Evolutionary conservation across 2,888 invertebrate species (phyloP).

Genomic region (Eristalis tenax): DNA sequence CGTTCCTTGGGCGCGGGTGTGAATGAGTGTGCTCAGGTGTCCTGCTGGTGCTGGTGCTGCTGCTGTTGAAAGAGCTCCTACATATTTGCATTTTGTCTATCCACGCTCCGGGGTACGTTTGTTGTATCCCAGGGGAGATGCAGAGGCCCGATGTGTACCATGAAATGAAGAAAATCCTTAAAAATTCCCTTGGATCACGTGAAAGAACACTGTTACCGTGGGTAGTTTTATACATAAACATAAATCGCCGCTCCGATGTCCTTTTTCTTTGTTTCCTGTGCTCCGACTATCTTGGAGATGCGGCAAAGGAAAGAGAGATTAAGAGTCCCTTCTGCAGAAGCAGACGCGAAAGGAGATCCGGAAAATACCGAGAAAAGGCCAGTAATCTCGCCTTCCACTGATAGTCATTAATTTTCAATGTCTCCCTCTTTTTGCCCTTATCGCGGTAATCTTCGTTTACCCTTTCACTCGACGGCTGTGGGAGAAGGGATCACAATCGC

Average conservation of each 20-base stretch:
- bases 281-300: slow-evolving; percentile 25
- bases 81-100: slow-evolving; percentile 10
- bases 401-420: slow-evolving; percentile 59
- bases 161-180: slow-evolving; percentile 51
- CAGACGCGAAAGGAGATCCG: neutral
- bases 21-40: slow-evolving; percentile 27
- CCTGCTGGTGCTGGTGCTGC: no score
- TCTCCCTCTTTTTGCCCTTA: slow-evolving; percentile 33
- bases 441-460: slow-evolving; percentile 31
- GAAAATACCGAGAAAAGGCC: slow-evolving; percentile 40
- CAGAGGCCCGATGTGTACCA: neutral
- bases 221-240: slow-evolving; percentile 16
- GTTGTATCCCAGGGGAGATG: neutral
- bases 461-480: neutral
- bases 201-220: slow-evolving; percentile 35
- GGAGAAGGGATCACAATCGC: neutral
- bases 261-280: slow-evolving; percentile 15
- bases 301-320: slow-evolving; percentile 12
- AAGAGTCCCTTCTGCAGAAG: neutral
- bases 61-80: neutral
- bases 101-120: neutral
- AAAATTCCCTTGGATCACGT: slow-evolving; percentile 41
- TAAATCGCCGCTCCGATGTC: slow-evolving; percentile 4
- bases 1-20: neutral
- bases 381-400: slow-evolving; percentile 38